Evolutionary conservation across 2,888 invertebrate species (phyloP).

Genomic region (Mylabris sibirica): DNA sequence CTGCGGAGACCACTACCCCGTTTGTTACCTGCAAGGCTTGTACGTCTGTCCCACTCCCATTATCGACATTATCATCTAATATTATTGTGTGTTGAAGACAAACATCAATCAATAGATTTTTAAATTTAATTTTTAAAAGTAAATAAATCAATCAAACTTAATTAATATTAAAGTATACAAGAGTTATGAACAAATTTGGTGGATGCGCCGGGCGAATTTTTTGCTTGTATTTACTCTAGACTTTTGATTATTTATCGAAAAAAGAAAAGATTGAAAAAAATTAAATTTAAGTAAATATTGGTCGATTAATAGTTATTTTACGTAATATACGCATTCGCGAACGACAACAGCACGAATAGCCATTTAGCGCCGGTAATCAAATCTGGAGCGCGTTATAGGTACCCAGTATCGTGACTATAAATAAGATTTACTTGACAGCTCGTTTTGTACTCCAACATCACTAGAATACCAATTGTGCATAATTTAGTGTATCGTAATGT

Average conservation of each 20-base stretch:
- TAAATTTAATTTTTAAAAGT: not conserved
- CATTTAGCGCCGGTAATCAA: slow-evolving; percentile 49
- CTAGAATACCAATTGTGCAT: slow-evolving; percentile 48
- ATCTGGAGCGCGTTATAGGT: slow-evolving; percentile 47
- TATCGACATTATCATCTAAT: slow-evolving; percentile 11
- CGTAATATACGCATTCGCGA: slow-evolving; percentile 34
- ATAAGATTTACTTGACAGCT: slow-evolving; percentile 52
- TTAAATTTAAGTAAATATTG: slow-evolving; percentile 20
- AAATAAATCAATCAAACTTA: not conserved
- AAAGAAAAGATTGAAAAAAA: not conserved
- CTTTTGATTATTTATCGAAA: not conserved
- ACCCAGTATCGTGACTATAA: slow-evolving; percentile 50
- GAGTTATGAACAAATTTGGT: not conserved
- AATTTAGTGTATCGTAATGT: slow-evolving; percentile 49
- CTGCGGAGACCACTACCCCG: slow-evolving; percentile 37
- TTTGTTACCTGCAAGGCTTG: slow-evolving; percentile 27
- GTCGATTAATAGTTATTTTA: slow-evolving; percentile 28
- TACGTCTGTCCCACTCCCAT: slow-evolving; percentile 12
- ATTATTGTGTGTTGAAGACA: not conserved
- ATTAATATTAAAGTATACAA: not conserved
- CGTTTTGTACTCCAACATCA: slow-evolving; percentile 48
- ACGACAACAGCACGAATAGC: slow-evolving; percentile 41
- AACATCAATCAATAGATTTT: slow-evolving; percentile 1
- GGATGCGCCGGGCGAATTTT: not conserved
- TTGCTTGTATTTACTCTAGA: not conserved